phyloP scores from a whole-genome alignment of 2,113 vertebrate genomes.

The Chionis minor region DNA sequence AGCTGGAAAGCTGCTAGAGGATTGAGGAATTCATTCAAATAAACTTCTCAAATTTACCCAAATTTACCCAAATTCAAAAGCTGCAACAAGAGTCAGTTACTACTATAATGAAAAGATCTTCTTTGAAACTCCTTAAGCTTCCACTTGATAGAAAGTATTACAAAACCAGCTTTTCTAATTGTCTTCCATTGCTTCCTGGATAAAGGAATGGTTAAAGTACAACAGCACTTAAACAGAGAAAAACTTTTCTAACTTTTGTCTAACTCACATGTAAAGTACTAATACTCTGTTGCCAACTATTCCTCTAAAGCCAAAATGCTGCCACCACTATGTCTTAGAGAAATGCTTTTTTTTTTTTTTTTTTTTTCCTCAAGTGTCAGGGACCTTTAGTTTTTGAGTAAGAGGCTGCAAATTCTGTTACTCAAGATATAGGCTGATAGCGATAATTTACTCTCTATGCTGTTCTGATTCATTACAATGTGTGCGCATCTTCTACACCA shows the following conservation, averaged over 20 bases:
- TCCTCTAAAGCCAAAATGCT: background rate
- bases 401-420: background rate
- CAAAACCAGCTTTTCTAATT: background rate
- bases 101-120: background rate
- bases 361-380: background rate
- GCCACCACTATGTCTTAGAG: background rate
- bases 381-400: background rate
- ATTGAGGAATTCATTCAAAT: background rate
- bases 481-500: background rate
- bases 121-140: background rate
- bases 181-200: background rate
- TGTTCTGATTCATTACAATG: background rate
- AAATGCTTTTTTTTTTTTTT: background rate
- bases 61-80: background rate
- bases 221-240: background rate
- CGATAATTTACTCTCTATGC: background rate
- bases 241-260: background rate
- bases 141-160: background rate
- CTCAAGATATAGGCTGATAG: background rate
- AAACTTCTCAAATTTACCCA: background rate
- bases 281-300: background rate
- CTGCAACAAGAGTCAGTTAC: background rate
- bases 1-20: background rate
- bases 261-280: background rate
- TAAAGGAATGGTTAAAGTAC: background rate